Percentiles rank a stretch among this genome's conserved stretches.
phyloP scores from a whole-genome alignment of 2,113 vertebrate species.

The Polypterus bichir region DNA sequence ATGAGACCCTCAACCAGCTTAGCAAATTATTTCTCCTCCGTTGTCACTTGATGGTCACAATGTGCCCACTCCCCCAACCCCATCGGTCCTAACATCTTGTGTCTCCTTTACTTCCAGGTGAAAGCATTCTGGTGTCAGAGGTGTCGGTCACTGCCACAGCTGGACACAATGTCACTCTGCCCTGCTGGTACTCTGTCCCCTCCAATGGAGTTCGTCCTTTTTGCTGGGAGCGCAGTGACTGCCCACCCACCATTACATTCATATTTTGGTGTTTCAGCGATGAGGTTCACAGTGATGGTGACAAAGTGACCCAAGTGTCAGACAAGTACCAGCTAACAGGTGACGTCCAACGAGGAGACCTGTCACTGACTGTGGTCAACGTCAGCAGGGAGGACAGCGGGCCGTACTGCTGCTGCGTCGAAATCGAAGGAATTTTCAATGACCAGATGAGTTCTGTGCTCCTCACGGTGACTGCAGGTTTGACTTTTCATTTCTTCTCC shows the following conservation, averaged over 20 bases:
- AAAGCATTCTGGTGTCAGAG: background rate
- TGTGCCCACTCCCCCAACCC: no score
- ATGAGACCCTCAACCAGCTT: no score
- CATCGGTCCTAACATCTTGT: no score
- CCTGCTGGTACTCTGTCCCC: slow-evolving; percentile 28
- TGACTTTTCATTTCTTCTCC: no score
- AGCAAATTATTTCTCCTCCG: no score
- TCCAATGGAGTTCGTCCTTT: rapidly evolving
- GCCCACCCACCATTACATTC: background rate
- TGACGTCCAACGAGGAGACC: background rate
- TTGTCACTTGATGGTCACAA: no score
- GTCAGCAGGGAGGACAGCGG: slow-evolving; percentile 30
- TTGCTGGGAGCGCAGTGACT: slow-evolving; percentile 39
- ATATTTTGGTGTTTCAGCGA: slow-evolving; percentile 12
- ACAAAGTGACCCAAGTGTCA: slow-evolving; percentile 7
- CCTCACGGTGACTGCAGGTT: no score
- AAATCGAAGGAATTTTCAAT: slow-evolving; percentile 38
- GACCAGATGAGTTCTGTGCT: slow-evolving; percentile 16
- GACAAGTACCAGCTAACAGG: slow-evolving; percentile 31
- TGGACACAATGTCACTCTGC: slow-evolving; percentile 29
- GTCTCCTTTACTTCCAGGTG: no score
- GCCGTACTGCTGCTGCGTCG: slow-evolving; percentile 49
- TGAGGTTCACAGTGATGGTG: slow-evolving; percentile 36
- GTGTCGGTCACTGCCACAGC: slow-evolving; percentile 20
- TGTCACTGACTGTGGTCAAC: slow-evolving; percentile 41